phyloP scores from a whole-genome alignment of 1,140 invertebrate genomes.

The Tetramorium parvispinum region DNA sequence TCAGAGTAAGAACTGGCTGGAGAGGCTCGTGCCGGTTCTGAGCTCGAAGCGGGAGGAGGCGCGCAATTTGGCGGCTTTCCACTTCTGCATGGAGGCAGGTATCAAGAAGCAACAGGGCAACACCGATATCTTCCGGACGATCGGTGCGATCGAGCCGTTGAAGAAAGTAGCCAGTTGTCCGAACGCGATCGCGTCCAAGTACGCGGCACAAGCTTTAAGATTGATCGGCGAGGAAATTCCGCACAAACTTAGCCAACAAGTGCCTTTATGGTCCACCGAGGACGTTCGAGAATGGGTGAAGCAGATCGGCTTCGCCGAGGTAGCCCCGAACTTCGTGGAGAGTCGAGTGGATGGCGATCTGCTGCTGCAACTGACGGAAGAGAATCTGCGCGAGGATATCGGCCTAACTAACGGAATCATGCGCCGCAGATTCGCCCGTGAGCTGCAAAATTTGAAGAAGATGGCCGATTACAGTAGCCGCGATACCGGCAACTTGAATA shows the following conservation, averaged over 20 bases:
- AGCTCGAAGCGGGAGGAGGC: slow-evolving; percentile 98
- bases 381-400: slow-evolving; percentile 96
- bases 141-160: slow-evolving; percentile 97
- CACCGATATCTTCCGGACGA: slow-evolving; percentile 96
- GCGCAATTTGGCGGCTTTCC: slow-evolving; percentile 98
- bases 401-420: slow-evolving; percentile 97
- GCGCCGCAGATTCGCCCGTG: slow-evolving; percentile 96
- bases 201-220: slow-evolving; percentile 97
- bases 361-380: slow-evolving; percentile 96
- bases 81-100: slow-evolving; percentile 99
- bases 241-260: slow-evolving; percentile 98
- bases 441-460: slow-evolving; percentile 97
- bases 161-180: slow-evolving; percentile 99
- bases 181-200: slow-evolving; percentile 98
- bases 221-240: slow-evolving; percentile 98
- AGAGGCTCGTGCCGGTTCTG: slow-evolving; percentile 97
- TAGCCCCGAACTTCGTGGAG: slow-evolving; percentile 93
- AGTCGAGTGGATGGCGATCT: slow-evolving; percentile 99
- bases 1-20: slow-evolving; percentile 98
- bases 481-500: slow-evolving; percentile 96
- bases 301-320: slow-evolving; percentile 97
- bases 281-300: slow-evolving; percentile 99
- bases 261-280: slow-evolving; percentile 98
- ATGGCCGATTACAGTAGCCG: slow-evolving; percentile 98
- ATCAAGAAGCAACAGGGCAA: slow-evolving; percentile 99